Conservation (phyloP, 64 coral and sea anemone genomes). For the Pocillopora verrucosa region DNA sequence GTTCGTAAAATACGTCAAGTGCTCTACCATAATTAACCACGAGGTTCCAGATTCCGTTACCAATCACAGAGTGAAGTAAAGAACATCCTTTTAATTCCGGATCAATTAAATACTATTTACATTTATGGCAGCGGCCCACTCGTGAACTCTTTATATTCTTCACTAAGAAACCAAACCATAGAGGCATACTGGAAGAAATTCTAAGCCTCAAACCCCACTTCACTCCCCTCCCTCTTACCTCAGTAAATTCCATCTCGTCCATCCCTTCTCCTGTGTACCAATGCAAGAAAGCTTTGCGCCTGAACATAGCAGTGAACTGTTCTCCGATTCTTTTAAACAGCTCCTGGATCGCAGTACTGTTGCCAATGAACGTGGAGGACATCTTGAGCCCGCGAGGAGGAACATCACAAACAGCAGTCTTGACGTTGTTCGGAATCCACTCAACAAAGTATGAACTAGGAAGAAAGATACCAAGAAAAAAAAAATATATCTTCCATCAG, state of each 20-base stretch:
- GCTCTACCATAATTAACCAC: too few species aligned
- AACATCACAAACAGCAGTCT: conserved; percentile 65
- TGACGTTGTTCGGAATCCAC: conserved; percentile 72
- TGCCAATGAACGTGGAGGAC: conserved; percentile 57
- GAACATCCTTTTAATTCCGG: too few species aligned
- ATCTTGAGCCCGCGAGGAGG: conserved; percentile 62
- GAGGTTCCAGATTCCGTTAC: too few species aligned
- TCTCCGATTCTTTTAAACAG: conserved; percentile 69
- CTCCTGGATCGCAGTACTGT: conserved; percentile 66
- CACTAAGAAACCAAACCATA: too few species aligned
- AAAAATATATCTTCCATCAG: too few species aligned
- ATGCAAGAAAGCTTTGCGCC: conserved; percentile 67
- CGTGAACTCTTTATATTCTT: too few species aligned
- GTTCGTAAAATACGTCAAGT: too few species aligned
- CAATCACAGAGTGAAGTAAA: too few species aligned
- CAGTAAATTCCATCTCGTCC: conserved; percentile 79
- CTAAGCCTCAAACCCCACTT: too few species aligned
- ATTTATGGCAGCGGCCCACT: too few species aligned
- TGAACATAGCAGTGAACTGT: conserved; percentile 73
- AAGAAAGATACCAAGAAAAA: neutral
- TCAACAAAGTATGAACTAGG: conserved; percentile 58
- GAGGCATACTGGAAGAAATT: too few species aligned
- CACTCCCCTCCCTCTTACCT: conserved; percentile 2
- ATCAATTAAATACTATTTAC: too few species aligned
- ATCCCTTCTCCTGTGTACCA: conserved; percentile 75